A percentile compares a stretch with the other conserved stretches of the same genome.
Conservation (phyloP, 2,113 vertebrate genomes). For the Ibidorhyncha struthersii region DNA sequence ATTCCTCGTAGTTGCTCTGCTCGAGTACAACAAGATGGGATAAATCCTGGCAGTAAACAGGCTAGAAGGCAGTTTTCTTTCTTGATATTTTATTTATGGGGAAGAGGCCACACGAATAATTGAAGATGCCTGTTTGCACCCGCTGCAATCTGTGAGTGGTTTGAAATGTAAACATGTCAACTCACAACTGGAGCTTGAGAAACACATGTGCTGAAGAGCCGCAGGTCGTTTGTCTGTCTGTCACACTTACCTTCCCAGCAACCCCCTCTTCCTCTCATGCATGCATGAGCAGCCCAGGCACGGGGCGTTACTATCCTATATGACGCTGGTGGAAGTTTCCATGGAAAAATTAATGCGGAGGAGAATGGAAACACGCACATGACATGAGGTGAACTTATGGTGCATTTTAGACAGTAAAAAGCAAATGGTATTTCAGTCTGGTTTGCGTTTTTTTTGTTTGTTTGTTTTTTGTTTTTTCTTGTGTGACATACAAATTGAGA, state of each 20-base stretch:
- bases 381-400: constrained; percentile 21
- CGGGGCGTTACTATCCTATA: rapidly evolving
- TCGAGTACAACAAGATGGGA: not conserved
- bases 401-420: not conserved
- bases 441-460: not conserved
- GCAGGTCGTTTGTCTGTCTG: not conserved
- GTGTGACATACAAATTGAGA: constrained; percentile 33
- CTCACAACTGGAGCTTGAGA: not conserved
- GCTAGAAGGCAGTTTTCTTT: not conserved
- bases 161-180: constrained; percentile 47
- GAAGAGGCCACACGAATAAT: constrained; percentile 20
- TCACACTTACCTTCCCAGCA: constrained; percentile 6
- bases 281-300: not conserved
- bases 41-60: constrained; percentile 4
- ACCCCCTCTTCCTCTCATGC: not conserved
- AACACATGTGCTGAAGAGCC: not conserved
- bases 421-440: not conserved
- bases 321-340: not conserved
- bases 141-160: constrained; percentile 42
- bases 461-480: not conserved
- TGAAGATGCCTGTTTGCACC: constrained; percentile 50
- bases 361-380: not conserved
- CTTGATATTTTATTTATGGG: constrained; percentile 37
- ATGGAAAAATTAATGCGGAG: not conserved
- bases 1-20: not conserved